These are phyloP conservation scores for Chesias legatella DNA, from an alignment of 2,888 invertebrate genomes.

Conservation along the genomic window DNA sequence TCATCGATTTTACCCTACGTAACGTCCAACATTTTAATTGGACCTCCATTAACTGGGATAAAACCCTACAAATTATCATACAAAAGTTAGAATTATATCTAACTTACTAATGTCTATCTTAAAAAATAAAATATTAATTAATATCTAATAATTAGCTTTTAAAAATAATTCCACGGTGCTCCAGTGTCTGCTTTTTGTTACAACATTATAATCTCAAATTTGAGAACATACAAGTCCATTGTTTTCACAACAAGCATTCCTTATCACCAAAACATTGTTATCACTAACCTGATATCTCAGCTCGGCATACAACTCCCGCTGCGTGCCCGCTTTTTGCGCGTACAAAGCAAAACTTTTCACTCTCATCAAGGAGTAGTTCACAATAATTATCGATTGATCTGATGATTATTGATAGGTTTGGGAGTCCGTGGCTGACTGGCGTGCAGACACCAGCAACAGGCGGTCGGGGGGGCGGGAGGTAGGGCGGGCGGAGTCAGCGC, in stretches of 20 bases:
- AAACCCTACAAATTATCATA: too few relatives aligned
- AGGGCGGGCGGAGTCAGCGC: constrained; percentile 61
- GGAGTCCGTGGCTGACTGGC: constrained; percentile 65
- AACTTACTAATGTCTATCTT: too few relatives aligned
- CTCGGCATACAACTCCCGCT: constrained; percentile 13
- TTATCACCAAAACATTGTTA: constrained; percentile 1
- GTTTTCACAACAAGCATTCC: constrained; percentile 6
- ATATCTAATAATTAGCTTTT: too few relatives aligned
- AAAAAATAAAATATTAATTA: too few relatives aligned
- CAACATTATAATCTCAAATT: too few relatives aligned
- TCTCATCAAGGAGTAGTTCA: constrained; percentile 17
- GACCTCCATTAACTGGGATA: too few relatives aligned
- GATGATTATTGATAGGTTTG: constrained; percentile 39
- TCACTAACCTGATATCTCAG: constrained; percentile 24
- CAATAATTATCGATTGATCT: constrained; percentile 19
- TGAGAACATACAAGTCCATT: too few relatives aligned
- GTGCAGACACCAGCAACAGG: constrained; percentile 66
- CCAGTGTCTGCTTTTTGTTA: too few relatives aligned
- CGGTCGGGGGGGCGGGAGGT: constrained; percentile 47
- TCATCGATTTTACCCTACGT: too few relatives aligned
- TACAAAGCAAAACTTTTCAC: constrained; percentile 17
- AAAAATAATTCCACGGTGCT: too few relatives aligned
- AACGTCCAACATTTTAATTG: too few relatives aligned
- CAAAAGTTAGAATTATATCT: too few relatives aligned
- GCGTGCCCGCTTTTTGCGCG: constrained; percentile 9